Conservation (phyloP, 2,888 invertebrate species). For the Drosophila atripex region DNA sequence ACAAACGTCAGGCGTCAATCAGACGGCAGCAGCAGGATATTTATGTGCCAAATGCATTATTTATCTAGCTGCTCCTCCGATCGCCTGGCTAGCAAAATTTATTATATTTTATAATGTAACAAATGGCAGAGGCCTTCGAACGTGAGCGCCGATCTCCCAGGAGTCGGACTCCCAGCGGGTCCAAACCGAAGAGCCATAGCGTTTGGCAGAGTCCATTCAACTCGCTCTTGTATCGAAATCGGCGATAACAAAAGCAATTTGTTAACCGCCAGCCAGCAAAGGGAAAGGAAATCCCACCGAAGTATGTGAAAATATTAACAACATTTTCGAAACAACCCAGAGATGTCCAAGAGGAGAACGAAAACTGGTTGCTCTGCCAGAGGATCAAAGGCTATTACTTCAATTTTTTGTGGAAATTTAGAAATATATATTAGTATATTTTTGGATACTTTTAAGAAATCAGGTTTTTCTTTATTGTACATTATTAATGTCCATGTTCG, state of each 20-base stretch:
- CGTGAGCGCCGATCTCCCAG: conserved; percentile 47
- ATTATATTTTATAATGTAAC: conserved; percentile 75
- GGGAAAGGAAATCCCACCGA: conserved; percentile 75
- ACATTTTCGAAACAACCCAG: conserved; percentile 33
- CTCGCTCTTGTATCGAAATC: conserved; percentile 70
- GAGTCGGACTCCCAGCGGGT: conserved; percentile 7
- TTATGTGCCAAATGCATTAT: conserved; percentile 56
- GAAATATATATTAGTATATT: neutral
- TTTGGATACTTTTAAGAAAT: too few relatives aligned
- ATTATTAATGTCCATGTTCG: too few relatives aligned
- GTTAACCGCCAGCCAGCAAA: conserved; percentile 57
- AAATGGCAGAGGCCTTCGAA: conserved; percentile 56
- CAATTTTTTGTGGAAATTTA: neutral
- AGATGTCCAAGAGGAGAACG: conserved; percentile 11
- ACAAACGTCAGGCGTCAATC: conserved; percentile 62
- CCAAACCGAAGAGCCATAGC: conserved; percentile 18
- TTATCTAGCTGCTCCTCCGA: conserved; percentile 35
- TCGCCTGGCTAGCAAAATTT: conserved; percentile 52
- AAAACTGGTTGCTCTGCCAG: conserved; percentile 18
- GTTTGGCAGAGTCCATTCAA: conserved; percentile 64
- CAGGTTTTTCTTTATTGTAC: too few relatives aligned
- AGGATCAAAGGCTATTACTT: neutral
- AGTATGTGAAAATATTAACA: conserved; percentile 79
- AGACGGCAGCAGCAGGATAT: conserved; percentile 57
- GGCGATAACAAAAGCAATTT: conserved; percentile 78